Evolutionary conservation across 2,113 vertebrate species (phyloP), one percentile per base, ranked within the genome.

Genomic region (Odontophorus gujanensis): DNA sequence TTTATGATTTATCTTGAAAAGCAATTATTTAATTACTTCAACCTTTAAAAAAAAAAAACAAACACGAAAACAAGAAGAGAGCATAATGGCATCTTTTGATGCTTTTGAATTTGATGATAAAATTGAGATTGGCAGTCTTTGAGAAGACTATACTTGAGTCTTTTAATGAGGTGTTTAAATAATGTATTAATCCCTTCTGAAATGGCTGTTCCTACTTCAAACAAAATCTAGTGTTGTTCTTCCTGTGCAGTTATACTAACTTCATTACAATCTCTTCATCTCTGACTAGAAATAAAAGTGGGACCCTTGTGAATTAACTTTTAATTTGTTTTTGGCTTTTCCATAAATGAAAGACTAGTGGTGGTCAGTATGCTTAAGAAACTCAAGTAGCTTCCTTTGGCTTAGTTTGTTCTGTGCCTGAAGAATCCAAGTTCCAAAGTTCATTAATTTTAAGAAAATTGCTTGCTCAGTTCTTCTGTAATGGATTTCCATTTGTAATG

Each of bases 211-310:
- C 11, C 8, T 42, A 12, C 20, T 22, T 62, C 42, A 53, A 89
- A 55, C 30, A 79, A 43, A 79, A 62, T 18, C 18, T 55, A 8
- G 5, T 14, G 4, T 55, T 69, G 24, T 14, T 72, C 17, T 81
- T 1, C 4, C 0, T 51, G 34, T 45, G 8, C 51, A 82, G 38
- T 47, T 55, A 4, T 2, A 2, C 38, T 77, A 32, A 40, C 7
- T 53, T 85, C 18, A 13, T 13, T 77, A 38, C 19, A 50, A 9
- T 71, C 19, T 4, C 30, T 85, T 63, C n/a, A 32, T 20, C 30
- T 87, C 82, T 43, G 25, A 66, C 36, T 88, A 38, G 67, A 72
- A 85, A 42, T 79, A 18, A 24, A 25, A 76, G 16, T 28, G 8
- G 55, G 18, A 51, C 19, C 36, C 30, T 75, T 26, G 11, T 40